phyloP scores from a whole-genome alignment of 2,113 vertebrate species.

The Saguinus imperator region DNA sequence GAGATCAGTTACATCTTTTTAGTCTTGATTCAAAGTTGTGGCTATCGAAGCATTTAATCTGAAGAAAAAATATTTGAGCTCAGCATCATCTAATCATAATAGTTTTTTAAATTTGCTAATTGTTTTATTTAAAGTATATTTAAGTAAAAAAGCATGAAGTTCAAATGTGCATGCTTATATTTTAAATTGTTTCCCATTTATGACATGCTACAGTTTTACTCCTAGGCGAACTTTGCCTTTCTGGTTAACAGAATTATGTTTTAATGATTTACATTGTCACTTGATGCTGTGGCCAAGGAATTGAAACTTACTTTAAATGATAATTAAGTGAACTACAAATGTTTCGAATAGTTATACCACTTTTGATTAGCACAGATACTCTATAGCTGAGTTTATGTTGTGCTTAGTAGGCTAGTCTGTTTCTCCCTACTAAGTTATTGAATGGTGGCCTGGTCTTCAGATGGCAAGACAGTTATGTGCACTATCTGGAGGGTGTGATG shows the following conservation, averaged over 20 bases:
- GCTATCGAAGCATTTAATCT: neutral
- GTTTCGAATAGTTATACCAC: neutral
- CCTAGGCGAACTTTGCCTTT: neutral
- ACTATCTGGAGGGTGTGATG: too few species aligned
- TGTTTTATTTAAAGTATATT: constrained; percentile 21
- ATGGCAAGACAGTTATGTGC: neutral
- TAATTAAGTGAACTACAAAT: neutral
- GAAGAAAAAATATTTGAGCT: constrained; percentile 21
- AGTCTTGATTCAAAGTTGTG: constrained; percentile 3
- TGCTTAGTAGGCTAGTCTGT: neutral
- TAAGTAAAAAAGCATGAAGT: neutral
- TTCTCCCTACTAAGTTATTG: neutral
- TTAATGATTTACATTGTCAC: neutral
- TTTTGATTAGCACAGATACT: neutral
- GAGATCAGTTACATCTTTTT: neutral
- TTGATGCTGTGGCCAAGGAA: neutral
- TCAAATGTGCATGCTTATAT: neutral
- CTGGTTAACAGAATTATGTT: neutral
- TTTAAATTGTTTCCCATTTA: neutral
- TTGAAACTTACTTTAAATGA: neutral
- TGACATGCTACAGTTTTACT: neutral
- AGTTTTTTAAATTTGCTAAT: constrained; percentile 35
- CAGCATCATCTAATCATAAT: neutral
- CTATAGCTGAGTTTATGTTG: neutral
- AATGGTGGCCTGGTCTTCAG: neutral